Evolutionary conservation across 2,888 invertebrate species (phyloP).

Genomic region (Ophion slaviceki): DNA sequence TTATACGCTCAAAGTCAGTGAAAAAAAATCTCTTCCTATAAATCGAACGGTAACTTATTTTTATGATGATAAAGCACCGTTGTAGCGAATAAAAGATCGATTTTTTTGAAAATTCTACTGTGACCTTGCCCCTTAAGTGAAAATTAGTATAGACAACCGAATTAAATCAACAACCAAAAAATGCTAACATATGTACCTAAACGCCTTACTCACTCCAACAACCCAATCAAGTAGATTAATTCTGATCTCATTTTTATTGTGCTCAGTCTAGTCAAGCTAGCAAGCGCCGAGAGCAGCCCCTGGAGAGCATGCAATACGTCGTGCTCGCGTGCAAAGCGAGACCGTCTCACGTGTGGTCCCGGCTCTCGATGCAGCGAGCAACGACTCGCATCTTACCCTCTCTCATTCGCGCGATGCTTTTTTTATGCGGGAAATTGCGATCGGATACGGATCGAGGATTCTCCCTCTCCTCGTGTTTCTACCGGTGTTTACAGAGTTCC

Average conservation of each 20-base stretch:
- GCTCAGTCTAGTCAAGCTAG: neutral
- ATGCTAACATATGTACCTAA: neutral
- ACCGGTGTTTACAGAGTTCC: conserved; percentile 54
- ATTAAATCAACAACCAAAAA: too few species aligned
- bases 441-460: conserved; percentile 14
- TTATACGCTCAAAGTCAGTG: too few species aligned
- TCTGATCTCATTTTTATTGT: neutral
- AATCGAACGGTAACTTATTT: too few species aligned
- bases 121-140: too few species aligned
- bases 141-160: too few species aligned
- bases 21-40: too few species aligned
- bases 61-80: too few species aligned
- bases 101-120: too few species aligned
- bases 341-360: conserved; percentile 70
- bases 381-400: conserved; percentile 1
- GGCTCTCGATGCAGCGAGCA: conserved; percentile 24
- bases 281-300: conserved; percentile 59
- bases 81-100: too few species aligned
- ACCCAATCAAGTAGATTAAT: conserved; percentile 1
- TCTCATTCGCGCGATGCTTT: conserved; percentile 36
- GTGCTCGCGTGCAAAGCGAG: conserved; percentile 69
- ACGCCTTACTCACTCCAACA: neutral
- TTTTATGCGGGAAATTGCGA: conserved; percentile 29
- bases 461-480: conserved; percentile 32
- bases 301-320: conserved; percentile 72